Evolutionary conservation across 2,113 vertebrate genomes (phyloP).

Genomic region (Pedionomus torquatus): DNA sequence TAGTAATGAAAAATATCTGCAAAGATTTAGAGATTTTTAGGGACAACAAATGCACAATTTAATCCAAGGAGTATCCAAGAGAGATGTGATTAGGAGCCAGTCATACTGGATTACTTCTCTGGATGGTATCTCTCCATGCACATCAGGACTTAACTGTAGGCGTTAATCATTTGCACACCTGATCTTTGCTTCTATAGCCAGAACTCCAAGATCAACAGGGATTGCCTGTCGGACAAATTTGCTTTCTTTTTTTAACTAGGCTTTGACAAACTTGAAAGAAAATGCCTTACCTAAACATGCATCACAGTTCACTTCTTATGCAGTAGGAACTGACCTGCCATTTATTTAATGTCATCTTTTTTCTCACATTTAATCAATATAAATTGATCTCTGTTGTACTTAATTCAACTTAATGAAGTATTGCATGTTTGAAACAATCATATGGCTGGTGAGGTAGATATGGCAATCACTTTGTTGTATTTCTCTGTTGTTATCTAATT

Average conservation of each 20-base stretch:
- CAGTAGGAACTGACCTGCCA: constrained; percentile 10
- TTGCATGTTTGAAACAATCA: constrained; percentile 39
- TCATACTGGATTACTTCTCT: background rate
- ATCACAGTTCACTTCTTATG: background rate
- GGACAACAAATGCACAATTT: background rate
- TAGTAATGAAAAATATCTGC: constrained; percentile 48
- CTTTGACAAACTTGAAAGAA: background rate
- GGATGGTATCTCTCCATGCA: background rate
- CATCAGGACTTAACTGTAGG: background rate
- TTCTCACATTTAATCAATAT: constrained; percentile 41
- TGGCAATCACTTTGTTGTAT: background rate
- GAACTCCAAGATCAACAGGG: background rate
- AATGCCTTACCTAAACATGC: background rate
- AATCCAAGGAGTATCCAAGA: background rate
- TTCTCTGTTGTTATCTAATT: constrained; percentile 37
- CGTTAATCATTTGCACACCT: background rate
- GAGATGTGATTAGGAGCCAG: background rate
- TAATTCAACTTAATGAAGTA: constrained; percentile 46
- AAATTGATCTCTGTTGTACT: constrained; percentile 53
- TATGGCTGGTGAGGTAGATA: constrained; percentile 28
- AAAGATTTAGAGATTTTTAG: background rate
- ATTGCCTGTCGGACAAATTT: constrained; percentile 14
- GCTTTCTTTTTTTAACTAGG: background rate
- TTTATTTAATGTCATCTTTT: constrained; percentile 32
- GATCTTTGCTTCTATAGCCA: background rate